These are phyloP conservation scores for Pseudochirops corinnae DNA, from an alignment of 2,797 vertebrate genomes.

Conservation along the genomic window DNA sequence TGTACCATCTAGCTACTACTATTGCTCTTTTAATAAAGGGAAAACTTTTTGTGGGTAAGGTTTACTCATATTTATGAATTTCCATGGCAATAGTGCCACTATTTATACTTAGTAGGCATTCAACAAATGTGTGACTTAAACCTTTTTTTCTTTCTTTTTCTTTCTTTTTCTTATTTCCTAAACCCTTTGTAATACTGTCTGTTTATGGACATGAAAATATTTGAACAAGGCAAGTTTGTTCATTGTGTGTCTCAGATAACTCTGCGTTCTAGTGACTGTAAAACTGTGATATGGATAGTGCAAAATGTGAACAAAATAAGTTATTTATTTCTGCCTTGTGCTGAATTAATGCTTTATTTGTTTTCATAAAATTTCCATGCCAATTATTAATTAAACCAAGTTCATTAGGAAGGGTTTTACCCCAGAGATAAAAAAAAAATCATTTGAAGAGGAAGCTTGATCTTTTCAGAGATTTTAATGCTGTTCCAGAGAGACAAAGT, in stretches of 20 bases:
- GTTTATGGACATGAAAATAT: not conserved
- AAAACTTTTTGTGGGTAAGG: not conserved
- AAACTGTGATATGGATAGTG: not conserved
- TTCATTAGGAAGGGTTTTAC: not conserved
- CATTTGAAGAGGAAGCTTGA: not conserved
- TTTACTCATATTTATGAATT: not conserved
- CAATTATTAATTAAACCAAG: slow-evolving; percentile 35
- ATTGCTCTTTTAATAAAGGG: not conserved
- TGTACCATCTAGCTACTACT: not conserved
- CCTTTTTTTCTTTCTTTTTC: not conserved
- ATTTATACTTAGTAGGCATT: not conserved
- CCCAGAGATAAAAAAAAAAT: not conserved
- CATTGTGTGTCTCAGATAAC: not conserved
- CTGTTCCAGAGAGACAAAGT: slow-evolving; percentile 25
- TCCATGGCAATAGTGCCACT: not conserved
- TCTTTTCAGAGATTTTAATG: slow-evolving; percentile 1
- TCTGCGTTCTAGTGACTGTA: slow-evolving; percentile 2
- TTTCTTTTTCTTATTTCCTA: slow-evolving; percentile 36
- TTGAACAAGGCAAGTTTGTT: slow-evolving; percentile 17
- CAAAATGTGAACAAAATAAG: not conserved
- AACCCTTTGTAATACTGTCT: not conserved
- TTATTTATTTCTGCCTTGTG: not conserved
- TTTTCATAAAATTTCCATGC: not conserved
- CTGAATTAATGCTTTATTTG: slow-evolving; percentile 22
- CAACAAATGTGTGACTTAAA: not conserved